Base-by-base conservation (phyloP, 2,888 invertebrate species). In the Phymatocera aterrima region DNA sequence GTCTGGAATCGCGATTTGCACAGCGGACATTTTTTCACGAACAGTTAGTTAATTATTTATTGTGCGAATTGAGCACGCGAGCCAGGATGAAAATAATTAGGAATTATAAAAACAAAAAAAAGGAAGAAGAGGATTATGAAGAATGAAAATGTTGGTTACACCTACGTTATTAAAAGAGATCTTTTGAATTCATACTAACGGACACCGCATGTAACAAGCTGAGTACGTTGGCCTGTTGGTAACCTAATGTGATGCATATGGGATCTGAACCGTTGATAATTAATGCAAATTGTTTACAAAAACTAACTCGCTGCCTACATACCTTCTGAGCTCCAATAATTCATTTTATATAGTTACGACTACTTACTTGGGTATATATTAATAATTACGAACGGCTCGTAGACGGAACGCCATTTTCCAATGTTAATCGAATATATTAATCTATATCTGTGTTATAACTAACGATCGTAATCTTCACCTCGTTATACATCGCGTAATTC, bases 141-240 rank as follows among this genome's bases (percentile, higher is more conserved):
- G 51, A 21, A 31, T 34, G 3, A 24, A 51, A 54, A 24, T 31
- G 37, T 57, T 18, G 28, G 57, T 21, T 57, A 75, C 75, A 28
- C 72, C 34, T 21, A 40, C 40, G 60, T 60, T 57, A 60, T 75
- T 60, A 34, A 57, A 72, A 12, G 15, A 72, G 57, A 60, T 60
- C 24, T 40, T 78, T 74, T 43, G 43, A 74, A 74, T 78, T 72
- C 74, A 78, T 43, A 70, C 15, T 74, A 78, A 78, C 78, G 78
- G 78, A 60, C 8, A 46, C 21, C 31, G 15, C 21, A 18, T 37
- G 48, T 24, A 75, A 6, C 40, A 10, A 37, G 3, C 18, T 21
- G 70, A 60, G 78, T 78, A 72, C 78, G 46, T 74, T 78, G 78
- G 78, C 78, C 78, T 78, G 78, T 21, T 46, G 60, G 8, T 68